Conservation (phyloP, 2,888 invertebrate species). For the Calameuta idolon region DNA sequence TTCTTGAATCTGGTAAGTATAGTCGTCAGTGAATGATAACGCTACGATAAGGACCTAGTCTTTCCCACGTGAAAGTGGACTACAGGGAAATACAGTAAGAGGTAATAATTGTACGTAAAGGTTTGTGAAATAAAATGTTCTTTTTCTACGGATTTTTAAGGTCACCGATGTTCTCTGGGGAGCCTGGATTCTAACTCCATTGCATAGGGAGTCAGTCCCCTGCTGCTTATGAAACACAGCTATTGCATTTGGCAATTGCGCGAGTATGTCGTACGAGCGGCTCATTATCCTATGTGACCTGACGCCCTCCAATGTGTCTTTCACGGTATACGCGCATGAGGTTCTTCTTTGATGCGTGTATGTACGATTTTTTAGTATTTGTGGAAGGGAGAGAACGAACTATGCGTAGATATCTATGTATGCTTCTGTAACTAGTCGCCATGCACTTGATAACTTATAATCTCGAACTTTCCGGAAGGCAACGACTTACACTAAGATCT, state of each 20-base stretch:
- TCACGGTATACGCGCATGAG: not conserved
- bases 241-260: constrained; percentile 42
- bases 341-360: not conserved
- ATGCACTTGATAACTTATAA: not conserved
- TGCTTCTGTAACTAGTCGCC: not conserved
- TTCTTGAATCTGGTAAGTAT: not conserved
- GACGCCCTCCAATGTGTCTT: constrained; percentile 16
- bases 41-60: not conserved
- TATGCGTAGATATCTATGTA: not conserved
- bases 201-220: not conserved
- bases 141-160: not conserved
- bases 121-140: not conserved
- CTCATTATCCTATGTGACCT: constrained; percentile 31
- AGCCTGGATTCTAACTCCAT: not conserved
- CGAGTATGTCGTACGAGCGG: constrained; percentile 17
- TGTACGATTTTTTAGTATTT: not conserved
- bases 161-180: not conserved
- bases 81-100: not conserved
- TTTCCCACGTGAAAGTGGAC: not conserved
- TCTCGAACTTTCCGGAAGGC: not conserved
- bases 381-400: not conserved
- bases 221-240: constrained; percentile 32
- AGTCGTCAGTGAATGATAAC: constrained; percentile 1
- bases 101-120: not conserved
- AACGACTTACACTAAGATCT: not conserved